A percentile compares a stretch with the other conserved stretches of the same genome.
Evolutionary conservation across 2,113 vertebrate genomes (phyloP).

Genomic region (Scortum barcoo): DNA sequence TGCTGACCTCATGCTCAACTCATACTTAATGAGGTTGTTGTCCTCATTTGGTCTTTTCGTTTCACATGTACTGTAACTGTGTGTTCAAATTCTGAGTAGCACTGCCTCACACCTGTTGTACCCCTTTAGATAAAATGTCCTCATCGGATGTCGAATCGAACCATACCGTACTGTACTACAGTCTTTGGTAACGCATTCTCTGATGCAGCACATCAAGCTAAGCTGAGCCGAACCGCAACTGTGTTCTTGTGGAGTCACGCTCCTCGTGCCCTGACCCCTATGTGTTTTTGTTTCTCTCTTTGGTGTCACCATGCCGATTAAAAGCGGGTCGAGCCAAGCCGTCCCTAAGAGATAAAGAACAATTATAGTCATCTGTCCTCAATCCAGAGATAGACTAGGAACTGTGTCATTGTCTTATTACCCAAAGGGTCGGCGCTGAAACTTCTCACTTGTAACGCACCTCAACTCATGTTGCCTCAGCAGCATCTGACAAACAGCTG

Average conservation of each 20-base stretch:
- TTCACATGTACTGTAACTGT: not conserved
- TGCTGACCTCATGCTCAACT: not conserved
- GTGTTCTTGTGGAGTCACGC: slow-evolving; percentile 25
- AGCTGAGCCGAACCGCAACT: not conserved
- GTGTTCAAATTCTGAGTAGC: not conserved
- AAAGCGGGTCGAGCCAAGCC: slow-evolving; percentile 76
- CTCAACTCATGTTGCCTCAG: slow-evolving; percentile 56
- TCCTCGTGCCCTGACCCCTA: slow-evolving; percentile 37
- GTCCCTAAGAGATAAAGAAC: slow-evolving; percentile 84
- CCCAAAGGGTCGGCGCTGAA: slow-evolving; percentile 72
- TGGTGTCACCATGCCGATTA: slow-evolving; percentile 66
- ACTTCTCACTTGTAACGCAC: slow-evolving; percentile 67
- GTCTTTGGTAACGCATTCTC: not conserved
- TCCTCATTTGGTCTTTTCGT: not conserved
- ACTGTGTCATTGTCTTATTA: slow-evolving; percentile 86
- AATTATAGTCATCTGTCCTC: slow-evolving; percentile 87
- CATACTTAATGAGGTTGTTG: not conserved
- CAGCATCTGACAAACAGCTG: slow-evolving; percentile 48
- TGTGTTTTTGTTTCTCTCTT: slow-evolving; percentile 64
- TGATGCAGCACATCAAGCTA: not conserved
- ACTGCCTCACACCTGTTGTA: slow-evolving; percentile 9
- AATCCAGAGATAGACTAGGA: slow-evolving; percentile 87
- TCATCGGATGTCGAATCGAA: not conserved
- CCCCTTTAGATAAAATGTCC: not conserved
- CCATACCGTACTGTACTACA: not conserved